Percentiles rank a stretch among this genome's conserved stretches.
phyloP scores from a whole-genome alignment of 2,797 vertebrate species.

The Salarias fasciatus region DNA sequence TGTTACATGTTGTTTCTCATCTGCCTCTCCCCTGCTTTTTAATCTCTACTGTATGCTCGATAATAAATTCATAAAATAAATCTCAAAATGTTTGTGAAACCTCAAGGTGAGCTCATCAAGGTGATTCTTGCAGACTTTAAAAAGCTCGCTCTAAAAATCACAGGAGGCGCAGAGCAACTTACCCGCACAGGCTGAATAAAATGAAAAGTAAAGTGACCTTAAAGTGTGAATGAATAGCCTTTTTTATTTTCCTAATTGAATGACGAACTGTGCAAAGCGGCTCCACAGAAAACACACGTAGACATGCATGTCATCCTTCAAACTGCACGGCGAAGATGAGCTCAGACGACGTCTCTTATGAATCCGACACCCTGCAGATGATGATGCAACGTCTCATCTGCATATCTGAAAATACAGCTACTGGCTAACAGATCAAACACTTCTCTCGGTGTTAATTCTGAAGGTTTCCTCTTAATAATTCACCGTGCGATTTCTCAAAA shows the following conservation, averaged over 20 bases:
- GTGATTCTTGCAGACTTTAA: slow-evolving; percentile 1
- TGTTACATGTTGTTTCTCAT: background rate
- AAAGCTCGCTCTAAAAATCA: background rate
- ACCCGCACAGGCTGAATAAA: no score
- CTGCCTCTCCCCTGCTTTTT: background rate
- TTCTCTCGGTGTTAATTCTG: slow-evolving; percentile 11
- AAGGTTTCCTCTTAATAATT: slow-evolving; percentile 5
- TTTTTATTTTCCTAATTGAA: no score
- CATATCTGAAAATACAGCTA: slow-evolving; percentile 28
- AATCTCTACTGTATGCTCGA: background rate
- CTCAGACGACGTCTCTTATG: slow-evolving; percentile 4
- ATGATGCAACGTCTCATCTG: slow-evolving; percentile 25
- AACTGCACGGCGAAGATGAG: background rate
- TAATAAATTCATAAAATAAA: background rate
- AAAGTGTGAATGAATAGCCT: no score
- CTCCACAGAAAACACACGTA: no score
- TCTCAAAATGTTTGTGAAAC: background rate
- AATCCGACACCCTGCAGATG: background rate
- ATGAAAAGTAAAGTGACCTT: background rate
- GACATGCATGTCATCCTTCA: background rate
- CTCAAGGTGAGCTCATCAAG: background rate
- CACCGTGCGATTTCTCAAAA: no score
- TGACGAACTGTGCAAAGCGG: no score
- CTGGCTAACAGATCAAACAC: slow-evolving; percentile 30
- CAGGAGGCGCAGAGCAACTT: background rate